Evolutionary conservation across 2,113 vertebrate genomes (phyloP), one percentile per base, ranked within the genome.

Genomic region (Brachirus orientalis): DNA sequence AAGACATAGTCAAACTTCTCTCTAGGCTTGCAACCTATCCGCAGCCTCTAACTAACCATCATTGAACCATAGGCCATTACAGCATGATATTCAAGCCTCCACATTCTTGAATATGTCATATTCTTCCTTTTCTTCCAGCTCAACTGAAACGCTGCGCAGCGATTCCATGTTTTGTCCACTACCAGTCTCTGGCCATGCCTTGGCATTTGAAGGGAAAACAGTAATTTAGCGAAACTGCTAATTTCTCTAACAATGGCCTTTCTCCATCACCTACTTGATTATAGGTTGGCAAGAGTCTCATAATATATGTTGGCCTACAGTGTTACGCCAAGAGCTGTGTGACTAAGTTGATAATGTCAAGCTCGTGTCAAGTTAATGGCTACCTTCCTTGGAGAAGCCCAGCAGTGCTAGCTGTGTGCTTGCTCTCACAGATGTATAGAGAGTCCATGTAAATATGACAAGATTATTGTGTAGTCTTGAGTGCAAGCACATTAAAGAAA

Each of bases 161-260:
- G 14, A 71, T 62, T 65, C 60, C n/a, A 38, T 59, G 51, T 59
- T 75, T 66, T 53, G 36, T 16, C 48, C 16, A 0, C 37, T 20
- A 13, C 37, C 69, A 35, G 40, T 13, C 64, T 55, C 11, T 12
- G 38, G 22, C 33, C 41, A 58, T 64, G 50, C 61, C 71, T 73
- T 68, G 58, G 47, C 58, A 66, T 70, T 60, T 20, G 5, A 16
- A 67, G 52, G 10, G 46, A 81, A 87, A 86, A 88, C 73, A 82
- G 63, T 86, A 33, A 85, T 86, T 84, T 83, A 77, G 65, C 66
- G 56, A 44, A 47, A n/a, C 57, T 11, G 66, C 45, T 83, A 69
- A 80, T 89, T 85, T 64, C 84, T 68, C 46, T 44, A 47, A 60
- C 60, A 55, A 40, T 63, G 72, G 70, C 80, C 63, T 47, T n/a